Conservation (phyloP, 2,888 invertebrate genomes). For the Hesperia comma region DNA sequence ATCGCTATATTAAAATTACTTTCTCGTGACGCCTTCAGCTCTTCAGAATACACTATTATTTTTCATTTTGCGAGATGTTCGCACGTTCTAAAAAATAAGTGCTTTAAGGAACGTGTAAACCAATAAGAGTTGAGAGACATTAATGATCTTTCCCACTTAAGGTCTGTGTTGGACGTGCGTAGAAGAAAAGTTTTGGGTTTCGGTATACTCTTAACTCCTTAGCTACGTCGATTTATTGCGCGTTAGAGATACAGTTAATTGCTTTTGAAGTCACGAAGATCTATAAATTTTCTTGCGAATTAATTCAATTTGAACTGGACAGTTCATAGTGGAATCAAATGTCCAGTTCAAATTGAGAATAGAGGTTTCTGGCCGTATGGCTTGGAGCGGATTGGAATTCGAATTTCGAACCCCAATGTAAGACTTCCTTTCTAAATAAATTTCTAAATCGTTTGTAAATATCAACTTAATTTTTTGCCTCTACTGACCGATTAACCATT, state of each 20-base stretch:
- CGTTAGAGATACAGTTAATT: constrained; percentile 14
- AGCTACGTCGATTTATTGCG: constrained; percentile 27
- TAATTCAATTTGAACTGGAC: too few relatives aligned
- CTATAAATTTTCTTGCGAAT: too few relatives aligned
- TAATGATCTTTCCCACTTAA: constrained; percentile 32
- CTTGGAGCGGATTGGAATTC: too few relatives aligned
- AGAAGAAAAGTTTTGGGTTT: constrained; percentile 29
- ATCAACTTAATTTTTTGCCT: too few relatives aligned
- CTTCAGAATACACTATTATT: constrained; percentile 12
- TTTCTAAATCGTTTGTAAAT: too few relatives aligned
- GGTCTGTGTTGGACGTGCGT: constrained; percentile 15
- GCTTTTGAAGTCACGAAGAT: constrained; percentile 11
- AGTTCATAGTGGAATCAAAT: too few relatives aligned
- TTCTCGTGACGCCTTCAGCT: not conserved
- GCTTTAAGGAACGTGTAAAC: constrained; percentile 20
- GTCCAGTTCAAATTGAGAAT: too few relatives aligned
- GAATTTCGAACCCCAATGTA: too few relatives aligned
- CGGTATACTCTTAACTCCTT: not conserved
- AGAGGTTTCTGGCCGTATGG: too few relatives aligned
- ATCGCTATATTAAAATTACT: not conserved
- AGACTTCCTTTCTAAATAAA: too few relatives aligned
- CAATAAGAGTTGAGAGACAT: constrained; percentile 28
- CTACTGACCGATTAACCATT: too few relatives aligned
- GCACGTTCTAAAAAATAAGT: constrained; percentile 19
- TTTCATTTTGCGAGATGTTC: constrained; percentile 13